Evolutionary conservation across 2,797 vertebrate species (phyloP), one percentile per base, ranked within the genome.

Genomic region (Ctenopoma kingsleyae): DNA sequence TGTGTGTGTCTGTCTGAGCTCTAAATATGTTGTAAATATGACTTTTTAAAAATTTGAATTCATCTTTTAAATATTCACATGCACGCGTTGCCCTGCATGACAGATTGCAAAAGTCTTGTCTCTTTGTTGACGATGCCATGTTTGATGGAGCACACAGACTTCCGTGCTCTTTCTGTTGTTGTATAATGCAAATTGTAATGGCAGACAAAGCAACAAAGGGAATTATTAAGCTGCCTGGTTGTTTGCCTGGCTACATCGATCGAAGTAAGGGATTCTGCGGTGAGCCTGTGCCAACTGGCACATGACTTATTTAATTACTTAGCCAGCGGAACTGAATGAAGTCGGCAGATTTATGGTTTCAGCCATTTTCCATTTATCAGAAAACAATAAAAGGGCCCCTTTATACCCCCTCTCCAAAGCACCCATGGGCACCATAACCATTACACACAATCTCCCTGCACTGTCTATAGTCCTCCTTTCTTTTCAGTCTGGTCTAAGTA

Each of bases 261-360:
- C 47, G 27, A 58, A 55, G 74, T 25, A 67, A 35, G 54, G 16
- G 55, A 41, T 66, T 69, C 62, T 67, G 63, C 13, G 56, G 58
- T 23, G 57, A 66, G 35, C 50, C 46, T 9, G 17, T 84, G 87
- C 90, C 87, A 91, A 88, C 87, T 87, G 86, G 89, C 85, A 89
- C 77, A 69, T 62, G 25, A 67, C 74, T 84, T 84, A 80, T 84
- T 90, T 76, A 86, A 88, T 90, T 86, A 87, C 85, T 91, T 81
- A 87, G 73, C 77, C 61, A 25, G 67, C 61, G 22, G 65, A 60
- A 61, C 64, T 13, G 2, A 81, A 70, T 59, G 76, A 85, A 84
- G 72, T 53, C 6, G 40, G 71, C 74, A 83, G 78, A 85, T 85
- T 87, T 81, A 85, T 76, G 78, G 80, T 65, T 82, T 74, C 6